A percentile compares a stretch with the other conserved stretches of the same genome.
Evolutionary conservation across 2,113 vertebrate species (phyloP).

Genomic region (Callopanchax toddi): DNA sequence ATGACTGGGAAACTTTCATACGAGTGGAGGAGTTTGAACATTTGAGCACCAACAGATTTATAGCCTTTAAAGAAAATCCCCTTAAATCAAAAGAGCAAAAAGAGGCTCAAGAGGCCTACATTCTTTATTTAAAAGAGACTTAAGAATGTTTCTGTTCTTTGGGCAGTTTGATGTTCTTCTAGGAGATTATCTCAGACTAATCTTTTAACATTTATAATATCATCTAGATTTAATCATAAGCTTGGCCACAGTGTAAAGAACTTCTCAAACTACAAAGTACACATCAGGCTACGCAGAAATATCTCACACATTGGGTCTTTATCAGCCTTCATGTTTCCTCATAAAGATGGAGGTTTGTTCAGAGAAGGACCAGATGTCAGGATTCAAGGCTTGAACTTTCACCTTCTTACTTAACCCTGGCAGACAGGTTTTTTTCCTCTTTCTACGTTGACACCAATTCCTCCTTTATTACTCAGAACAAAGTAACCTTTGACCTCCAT

Average conservation of each 20-base stretch:
- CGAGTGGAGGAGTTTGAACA: not conserved
- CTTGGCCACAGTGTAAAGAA: not conserved
- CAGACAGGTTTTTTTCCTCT: constrained; percentile 12
- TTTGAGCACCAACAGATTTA: constrained; percentile 25
- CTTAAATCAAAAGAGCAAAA: constrained; percentile 16
- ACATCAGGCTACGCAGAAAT: not conserved
- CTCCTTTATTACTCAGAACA: constrained; percentile 2
- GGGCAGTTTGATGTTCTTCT: not conserved
- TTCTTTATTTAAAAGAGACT: constrained; percentile 1
- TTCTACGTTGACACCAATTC: not conserved
- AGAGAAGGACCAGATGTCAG: constrained; percentile 15
- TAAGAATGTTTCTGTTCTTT: constrained; percentile 5
- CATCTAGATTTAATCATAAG: not conserved
- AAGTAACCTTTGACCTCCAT: constrained; percentile 38
- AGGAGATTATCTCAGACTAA: not conserved
- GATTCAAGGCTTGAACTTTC: constrained; percentile 52
- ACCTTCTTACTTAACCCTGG: constrained; percentile 39
- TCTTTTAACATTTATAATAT: constrained; percentile 6
- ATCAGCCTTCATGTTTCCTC: not conserved
- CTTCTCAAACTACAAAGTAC: not conserved
- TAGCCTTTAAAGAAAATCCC: constrained; percentile 19
- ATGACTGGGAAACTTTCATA: constrained; percentile 4
- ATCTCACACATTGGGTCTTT: not conserved
- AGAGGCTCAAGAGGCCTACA: not conserved
- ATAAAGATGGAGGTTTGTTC: not conserved